Conservation (phyloP, 2,797 vertebrate genomes). For the Gobionotothen gibberifrons region DNA sequence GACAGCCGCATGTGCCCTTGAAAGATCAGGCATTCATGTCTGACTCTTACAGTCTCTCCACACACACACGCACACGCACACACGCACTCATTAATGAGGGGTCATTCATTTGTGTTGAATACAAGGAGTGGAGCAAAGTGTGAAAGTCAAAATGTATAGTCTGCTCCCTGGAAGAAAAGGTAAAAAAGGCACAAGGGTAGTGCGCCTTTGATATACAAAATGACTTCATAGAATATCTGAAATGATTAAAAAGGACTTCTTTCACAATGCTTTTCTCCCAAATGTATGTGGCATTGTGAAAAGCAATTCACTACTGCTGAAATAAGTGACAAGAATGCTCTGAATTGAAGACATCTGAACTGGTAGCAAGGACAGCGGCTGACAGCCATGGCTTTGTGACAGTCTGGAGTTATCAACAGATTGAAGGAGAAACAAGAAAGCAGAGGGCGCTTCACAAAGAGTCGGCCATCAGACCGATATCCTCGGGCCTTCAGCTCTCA, state of each 20-base stretch:
- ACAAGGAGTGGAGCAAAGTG: constrained; percentile 90
- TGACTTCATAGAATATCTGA: constrained; percentile 66
- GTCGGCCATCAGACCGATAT: constrained; percentile 68
- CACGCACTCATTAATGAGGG: constrained; percentile 88
- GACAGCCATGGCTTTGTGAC: constrained; percentile 63
- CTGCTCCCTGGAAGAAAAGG: constrained; percentile 42
- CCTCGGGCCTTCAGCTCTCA: constrained; percentile 86
- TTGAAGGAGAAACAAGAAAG: constrained; percentile 65
- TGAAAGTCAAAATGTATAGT: constrained; percentile 89
- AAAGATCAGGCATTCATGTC: constrained; percentile 91
- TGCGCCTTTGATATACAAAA: constrained; percentile 67
- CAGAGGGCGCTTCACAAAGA: constrained; percentile 62
- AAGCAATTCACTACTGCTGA: constrained; percentile 62
- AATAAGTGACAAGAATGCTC: constrained; percentile 64
- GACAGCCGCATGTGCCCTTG: constrained; percentile 87
- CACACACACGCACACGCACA: constrained; percentile 53
- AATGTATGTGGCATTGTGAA: constrained; percentile 66
- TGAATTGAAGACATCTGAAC: constrained; percentile 68
- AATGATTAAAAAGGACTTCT: constrained; percentile 74
- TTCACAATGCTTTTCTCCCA: constrained; percentile 58
- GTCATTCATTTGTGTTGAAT: constrained; percentile 92
- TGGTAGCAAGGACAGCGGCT: constrained; percentile 61
- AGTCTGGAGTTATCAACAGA: constrained; percentile 66
- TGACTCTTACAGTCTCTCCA: constrained; percentile 60
- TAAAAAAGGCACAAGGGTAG: constrained; percentile 56